Evolutionary conservation across 2,797 vertebrate species (phyloP).

Genomic region (Ataeniobius toweri): DNA sequence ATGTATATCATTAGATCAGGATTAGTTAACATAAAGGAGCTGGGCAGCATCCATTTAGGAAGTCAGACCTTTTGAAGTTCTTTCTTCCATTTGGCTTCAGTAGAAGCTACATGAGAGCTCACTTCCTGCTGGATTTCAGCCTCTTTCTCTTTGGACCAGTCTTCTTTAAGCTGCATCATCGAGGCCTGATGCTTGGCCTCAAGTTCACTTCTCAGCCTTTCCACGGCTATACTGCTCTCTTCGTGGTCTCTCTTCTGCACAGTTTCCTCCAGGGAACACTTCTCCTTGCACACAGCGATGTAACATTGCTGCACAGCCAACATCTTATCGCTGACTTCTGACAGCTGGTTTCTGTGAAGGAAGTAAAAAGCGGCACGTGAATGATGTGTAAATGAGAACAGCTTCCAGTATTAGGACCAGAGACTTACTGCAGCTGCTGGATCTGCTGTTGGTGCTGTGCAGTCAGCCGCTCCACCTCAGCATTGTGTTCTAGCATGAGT

Average conservation of each 20-base stretch:
- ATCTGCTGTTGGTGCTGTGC: constrained; percentile 81
- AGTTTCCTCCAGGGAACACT: constrained; percentile 82
- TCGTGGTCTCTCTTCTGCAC: constrained; percentile 74
- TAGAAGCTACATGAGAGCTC: constrained; percentile 71
- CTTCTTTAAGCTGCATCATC: constrained; percentile 72
- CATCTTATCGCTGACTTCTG: constrained; percentile 86
- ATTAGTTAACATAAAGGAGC: background rate
- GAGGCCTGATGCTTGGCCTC: constrained; percentile 79
- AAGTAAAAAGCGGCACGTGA: constrained; percentile 1
- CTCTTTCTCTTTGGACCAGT: constrained; percentile 84
- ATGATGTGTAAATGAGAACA: background rate
- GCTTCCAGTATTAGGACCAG: background rate
- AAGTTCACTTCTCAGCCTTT: constrained; percentile 78
- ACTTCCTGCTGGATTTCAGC: constrained; percentile 71
- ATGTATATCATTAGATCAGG: background rate
- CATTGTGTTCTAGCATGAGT: constrained; percentile 77
- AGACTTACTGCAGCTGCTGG: constrained; percentile 82
- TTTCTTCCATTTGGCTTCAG: constrained; percentile 78
- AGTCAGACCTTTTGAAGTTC: constrained; percentile 80
- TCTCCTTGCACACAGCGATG: constrained; percentile 91
- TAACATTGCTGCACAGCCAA: constrained; percentile 91
- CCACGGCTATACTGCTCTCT: constrained; percentile 75
- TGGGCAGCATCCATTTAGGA: background rate
- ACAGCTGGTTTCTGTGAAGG: constrained; percentile 80
- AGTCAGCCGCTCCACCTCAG: constrained; percentile 80